A percentile compares a stretch with the other conserved stretches of the same genome.
These are phyloP conservation scores for Drosophila jambulina DNA, from an alignment of 1,140 invertebrate genomes.

Conservation along the genomic window DNA sequence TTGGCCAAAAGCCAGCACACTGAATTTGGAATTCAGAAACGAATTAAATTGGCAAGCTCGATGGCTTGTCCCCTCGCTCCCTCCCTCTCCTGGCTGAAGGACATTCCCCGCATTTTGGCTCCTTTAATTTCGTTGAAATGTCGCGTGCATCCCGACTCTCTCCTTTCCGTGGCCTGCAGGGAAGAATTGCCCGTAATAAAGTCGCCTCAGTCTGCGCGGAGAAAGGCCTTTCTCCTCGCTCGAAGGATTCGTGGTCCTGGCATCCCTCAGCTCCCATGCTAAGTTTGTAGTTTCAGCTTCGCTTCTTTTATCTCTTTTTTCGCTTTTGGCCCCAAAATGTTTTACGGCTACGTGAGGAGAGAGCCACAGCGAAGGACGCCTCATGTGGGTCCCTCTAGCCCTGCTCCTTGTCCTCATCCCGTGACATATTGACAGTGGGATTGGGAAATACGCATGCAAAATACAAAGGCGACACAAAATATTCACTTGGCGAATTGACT, in stretches of 20 bases:
- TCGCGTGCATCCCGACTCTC: conserved; percentile 49
- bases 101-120: conserved; percentile 39
- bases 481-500: conserved; percentile 64
- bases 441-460: conserved; percentile 59
- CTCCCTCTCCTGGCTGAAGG: conserved; percentile 17
- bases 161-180: background rate
- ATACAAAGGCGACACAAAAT: conserved; percentile 58
- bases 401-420: conserved; percentile 1
- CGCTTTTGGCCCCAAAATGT: conserved; percentile 48
- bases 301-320: conserved; percentile 12
- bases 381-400: conserved; percentile 8
- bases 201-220: conserved; percentile 26
- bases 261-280: conserved; percentile 25
- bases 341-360: conserved; percentile 60
- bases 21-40: conserved; percentile 46
- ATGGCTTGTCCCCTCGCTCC: conserved; percentile 6
- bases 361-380: conserved; percentile 9
- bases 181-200: conserved; percentile 50
- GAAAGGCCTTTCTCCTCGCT: conserved; percentile 26
- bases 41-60: conserved; percentile 59
- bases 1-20: conserved; percentile 57
- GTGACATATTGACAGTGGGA: conserved; percentile 52
- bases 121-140: conserved; percentile 63
- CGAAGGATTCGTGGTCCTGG: conserved; percentile 2
- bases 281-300: conserved; percentile 55